Evolutionary conservation across 2,113 vertebrate genomes (phyloP).

Genomic region (Actenoides hombroni): DNA sequence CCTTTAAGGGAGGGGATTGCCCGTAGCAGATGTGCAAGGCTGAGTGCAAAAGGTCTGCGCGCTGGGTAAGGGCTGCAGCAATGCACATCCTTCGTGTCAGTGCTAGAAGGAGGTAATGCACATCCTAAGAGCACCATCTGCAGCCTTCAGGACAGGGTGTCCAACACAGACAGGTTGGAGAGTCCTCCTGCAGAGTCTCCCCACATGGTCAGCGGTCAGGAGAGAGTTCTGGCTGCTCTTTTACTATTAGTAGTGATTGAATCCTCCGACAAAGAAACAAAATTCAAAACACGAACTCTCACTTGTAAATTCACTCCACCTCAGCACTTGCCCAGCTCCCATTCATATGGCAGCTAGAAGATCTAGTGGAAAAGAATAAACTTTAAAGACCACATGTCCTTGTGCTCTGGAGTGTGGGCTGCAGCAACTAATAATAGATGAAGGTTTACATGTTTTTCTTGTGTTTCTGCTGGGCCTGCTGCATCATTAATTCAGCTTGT

Average conservation of each 20-base stretch:
- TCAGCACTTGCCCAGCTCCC: conserved; percentile 6
- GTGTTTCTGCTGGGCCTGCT: conserved; percentile 61
- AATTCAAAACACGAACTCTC: conserved; percentile 5
- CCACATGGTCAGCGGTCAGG: rapidly evolving
- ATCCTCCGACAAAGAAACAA: background rate
- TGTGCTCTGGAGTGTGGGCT: conserved; percentile 37
- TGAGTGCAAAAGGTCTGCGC: background rate
- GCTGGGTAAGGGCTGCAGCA: background rate
- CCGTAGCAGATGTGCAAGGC: background rate
- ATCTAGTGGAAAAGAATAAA: conserved; percentile 32
- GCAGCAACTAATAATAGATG: conserved; percentile 54
- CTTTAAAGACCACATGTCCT: conserved; percentile 14
- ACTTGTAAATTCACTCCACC: conserved; percentile 23
- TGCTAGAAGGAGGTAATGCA: background rate
- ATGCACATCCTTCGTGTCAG: background rate
- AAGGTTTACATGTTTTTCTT: conserved; percentile 68
- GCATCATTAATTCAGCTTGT: conserved; percentile 70
- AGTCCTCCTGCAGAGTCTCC: background rate
- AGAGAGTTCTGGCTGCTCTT: background rate
- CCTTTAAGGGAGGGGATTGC: background rate
- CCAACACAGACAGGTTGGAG: rapidly evolving
- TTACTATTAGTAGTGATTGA: background rate
- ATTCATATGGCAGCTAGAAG: conserved; percentile 19
- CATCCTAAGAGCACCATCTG: background rate
- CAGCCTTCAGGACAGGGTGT: background rate